phyloP scores from a whole-genome alignment of 2,113 vertebrate species.

The Sapajus apella region DNA sequence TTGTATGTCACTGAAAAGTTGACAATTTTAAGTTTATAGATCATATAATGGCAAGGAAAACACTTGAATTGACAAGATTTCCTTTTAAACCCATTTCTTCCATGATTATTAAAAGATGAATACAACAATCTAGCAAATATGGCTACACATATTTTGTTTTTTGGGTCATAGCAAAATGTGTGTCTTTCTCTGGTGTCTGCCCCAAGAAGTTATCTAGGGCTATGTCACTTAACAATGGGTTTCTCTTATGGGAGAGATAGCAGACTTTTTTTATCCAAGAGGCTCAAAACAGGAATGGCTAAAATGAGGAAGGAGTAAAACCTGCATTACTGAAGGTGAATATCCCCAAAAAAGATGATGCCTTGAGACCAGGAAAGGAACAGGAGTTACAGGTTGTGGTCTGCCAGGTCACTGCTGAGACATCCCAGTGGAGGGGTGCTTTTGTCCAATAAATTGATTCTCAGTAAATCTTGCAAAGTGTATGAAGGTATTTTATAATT shows the following conservation, averaged over 20 bases:
- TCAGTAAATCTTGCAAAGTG: neutral
- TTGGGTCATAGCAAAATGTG: neutral
- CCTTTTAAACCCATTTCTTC: neutral
- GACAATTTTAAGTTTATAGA: neutral
- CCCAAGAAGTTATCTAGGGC: neutral
- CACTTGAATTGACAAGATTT: neutral
- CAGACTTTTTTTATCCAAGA: neutral
- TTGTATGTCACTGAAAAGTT: neutral
- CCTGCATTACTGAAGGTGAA: neutral
- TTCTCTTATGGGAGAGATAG: neutral
- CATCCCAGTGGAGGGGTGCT: neutral
- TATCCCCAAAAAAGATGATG: neutral
- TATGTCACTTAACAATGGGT: neutral
- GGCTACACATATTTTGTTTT: neutral
- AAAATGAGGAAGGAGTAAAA: conserved; percentile 6
- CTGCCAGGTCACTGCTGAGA: neutral
- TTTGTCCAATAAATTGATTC: neutral
- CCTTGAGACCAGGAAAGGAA: neutral
- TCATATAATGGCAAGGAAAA: neutral
- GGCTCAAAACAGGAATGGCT: neutral
- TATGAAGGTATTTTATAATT: neutral
- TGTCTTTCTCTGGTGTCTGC: neutral
- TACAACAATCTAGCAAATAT: neutral
- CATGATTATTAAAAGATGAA: neutral
- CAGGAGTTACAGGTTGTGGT: neutral